Base-by-base conservation (phyloP, 92 coral and sea anemone species). In the Actinostola sp. region DNA sequence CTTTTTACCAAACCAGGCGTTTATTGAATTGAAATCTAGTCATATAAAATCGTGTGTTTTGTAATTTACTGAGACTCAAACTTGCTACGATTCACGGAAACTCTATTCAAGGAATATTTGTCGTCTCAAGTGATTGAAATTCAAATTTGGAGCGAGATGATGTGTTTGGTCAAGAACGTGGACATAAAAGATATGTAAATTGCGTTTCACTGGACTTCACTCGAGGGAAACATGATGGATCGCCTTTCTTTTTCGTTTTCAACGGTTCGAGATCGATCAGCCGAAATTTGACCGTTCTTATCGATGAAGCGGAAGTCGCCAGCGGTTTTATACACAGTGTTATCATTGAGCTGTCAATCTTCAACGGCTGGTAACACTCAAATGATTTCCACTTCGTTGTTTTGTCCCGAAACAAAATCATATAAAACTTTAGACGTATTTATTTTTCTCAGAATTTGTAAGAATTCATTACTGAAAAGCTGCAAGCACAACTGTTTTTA, bases 81-180 rank as follows among this genome's bases (percentile, higher is more conserved):
- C 27, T 13, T 29, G 9, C 38, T 29, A 16, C 53, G 42, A 36
- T 36, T 36, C 42, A 36, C 42, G 33, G 28, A 30, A 13, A 34
- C 20, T 68, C 44, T 30, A 14, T 14, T 14, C 32, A 53, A 53
- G 25, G 2, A 20, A 9, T 24, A 20, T 53, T 4, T 53, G 2
- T 53, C 25, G 60, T 26, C 50, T 8, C 41, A 46, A 68, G 51
- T 41, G 36, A 42, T 45, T 60, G 70, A 73, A 73, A 73, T 73
- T 73, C 79, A 73, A 73, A 73, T 73, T 73, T 73, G 13, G 70
- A 59, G 79, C 79, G 70, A 43, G 69, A 48, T 43, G 34, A 16
- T 21, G 41, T 59, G 60, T 48, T 43, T 73, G 38, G 35, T 28
- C 63, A 16, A 27, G 39, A 11, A 21, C 7, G 3, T 23, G 27